Evolutionary conservation across 2,888 invertebrate genomes (phyloP).

Genomic region (Meteorus colon): DNA sequence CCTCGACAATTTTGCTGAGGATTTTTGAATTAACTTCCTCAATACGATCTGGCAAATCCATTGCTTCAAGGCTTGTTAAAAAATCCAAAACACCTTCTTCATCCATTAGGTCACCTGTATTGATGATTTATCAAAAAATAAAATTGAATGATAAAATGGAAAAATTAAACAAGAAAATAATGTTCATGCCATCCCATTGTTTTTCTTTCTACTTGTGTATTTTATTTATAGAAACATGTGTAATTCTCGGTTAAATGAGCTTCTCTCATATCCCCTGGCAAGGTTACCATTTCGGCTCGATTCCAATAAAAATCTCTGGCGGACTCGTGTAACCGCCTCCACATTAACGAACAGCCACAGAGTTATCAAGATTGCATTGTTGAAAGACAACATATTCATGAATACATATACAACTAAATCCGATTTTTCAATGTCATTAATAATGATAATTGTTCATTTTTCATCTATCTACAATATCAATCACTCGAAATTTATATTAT

Average conservation of each 20-base stretch:
- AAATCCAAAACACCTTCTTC: conserved; percentile 95
- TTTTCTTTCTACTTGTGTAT: conserved; percentile 9
- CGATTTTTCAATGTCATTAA: conserved; percentile 11
- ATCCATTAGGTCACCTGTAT: conserved; percentile 93
- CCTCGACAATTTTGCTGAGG: conserved; percentile 91
- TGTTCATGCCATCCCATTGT: not conserved
- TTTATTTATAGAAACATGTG: conserved; percentile 40
- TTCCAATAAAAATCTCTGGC: conserved; percentile 66
- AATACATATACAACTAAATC: conserved; percentile 15
- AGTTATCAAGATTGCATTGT: conserved; percentile 33
- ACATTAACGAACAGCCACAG: conserved; percentile 23
- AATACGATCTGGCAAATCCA: conserved; percentile 95
- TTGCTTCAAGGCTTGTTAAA: conserved; percentile 93
- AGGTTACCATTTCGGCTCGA: conserved; percentile 60
- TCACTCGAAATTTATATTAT: not conserved
- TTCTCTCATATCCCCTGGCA: conserved; percentile 59
- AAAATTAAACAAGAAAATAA: not conserved
- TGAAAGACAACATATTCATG: conserved; percentile 25
- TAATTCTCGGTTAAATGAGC: conserved; percentile 60
- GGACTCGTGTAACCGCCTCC: conserved; percentile 48
- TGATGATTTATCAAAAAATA: conserved; percentile 47
- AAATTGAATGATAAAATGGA: conserved; percentile 24
- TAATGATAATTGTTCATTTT: not conserved
- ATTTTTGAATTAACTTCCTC: conserved; percentile 96
- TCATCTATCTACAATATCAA: not conserved